Evolutionary conservation across 1,140 invertebrate species (phyloP), one percentile per base, ranked within the genome.

Genomic region (Sycophila sp.): DNA sequence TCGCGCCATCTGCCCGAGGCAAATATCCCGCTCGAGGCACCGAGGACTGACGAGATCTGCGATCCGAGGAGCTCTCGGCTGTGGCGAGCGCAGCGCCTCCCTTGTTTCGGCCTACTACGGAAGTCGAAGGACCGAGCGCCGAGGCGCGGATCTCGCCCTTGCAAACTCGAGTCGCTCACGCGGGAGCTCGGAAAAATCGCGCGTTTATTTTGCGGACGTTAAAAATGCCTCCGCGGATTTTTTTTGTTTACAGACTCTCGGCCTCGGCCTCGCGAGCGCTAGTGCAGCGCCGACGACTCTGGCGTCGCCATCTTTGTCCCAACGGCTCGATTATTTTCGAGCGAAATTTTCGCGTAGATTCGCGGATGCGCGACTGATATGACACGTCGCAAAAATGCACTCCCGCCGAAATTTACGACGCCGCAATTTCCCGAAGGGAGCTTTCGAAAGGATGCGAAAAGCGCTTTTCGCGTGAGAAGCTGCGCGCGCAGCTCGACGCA

Each of bases 1-100:
- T 19, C 34, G 58, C 67, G 67, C 67, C 67, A 69, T 69, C 67
- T 69, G 58, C 49, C 19, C 8, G 22, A n/a, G n/a, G n/a, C n/a
- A n/a, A n/a, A n/a, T 28, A 53, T 53, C 47, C 47, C 62, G 45
- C 42, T 65, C 36, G 22, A 34, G 7, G 42, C 32, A 19, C 24
- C 26, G 13, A 28, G 26, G 36, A 42, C 58, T 60, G 40, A 45
- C 15, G 1, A 62, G n/a, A n/a, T n/a, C n/a, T n/a, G n/a, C n/a
- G n/a, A n/a, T 32, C 24, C n/a, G 8, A 47, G 28, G 22, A 15
- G 38, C 38, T 22, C 58, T 45, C 11, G 11, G 38, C 38, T 13
- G 38, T 40, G 38, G 40, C 40, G n/a, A 42, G 40, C n/a, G 32
- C 66, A 69, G 45, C 59, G 32, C 59, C 42, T 2, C 19, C 55